Conservation (phyloP, 2,113 vertebrate species). For the Lophius piscatorius region DNA sequence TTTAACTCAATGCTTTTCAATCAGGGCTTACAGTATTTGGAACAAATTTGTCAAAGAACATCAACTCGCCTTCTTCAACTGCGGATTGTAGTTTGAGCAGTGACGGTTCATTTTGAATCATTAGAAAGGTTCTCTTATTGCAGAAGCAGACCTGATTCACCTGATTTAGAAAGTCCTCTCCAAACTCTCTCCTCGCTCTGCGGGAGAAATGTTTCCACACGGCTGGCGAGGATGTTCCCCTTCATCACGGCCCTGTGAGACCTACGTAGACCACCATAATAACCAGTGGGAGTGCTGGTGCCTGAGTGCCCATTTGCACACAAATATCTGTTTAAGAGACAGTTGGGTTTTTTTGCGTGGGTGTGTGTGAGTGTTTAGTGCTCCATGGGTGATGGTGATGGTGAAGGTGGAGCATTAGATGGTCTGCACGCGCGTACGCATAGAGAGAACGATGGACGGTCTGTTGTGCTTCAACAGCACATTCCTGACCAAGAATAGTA, state of each 20-base stretch:
- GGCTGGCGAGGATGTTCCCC: conserved; percentile 18
- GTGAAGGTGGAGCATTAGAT: conserved; percentile 45
- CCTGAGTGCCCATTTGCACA: conserved; percentile 20
- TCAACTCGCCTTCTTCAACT: no score
- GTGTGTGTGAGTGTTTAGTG: conserved; percentile 34
- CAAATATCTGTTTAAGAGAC: conserved; percentile 40
- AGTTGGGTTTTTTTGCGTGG: conserved; percentile 2
- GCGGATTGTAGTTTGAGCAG: no score
- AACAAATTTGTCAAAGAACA: no score
- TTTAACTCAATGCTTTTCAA: no score
- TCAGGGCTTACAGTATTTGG: no score
- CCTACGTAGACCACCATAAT: conserved; percentile 30
- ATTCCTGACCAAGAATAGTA: conserved; percentile 71
- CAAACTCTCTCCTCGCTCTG: no score
- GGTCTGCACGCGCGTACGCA: conserved; percentile 39
- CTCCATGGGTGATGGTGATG: conserved; percentile 51
- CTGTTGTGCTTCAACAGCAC: conserved; percentile 62
- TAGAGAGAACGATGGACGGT: conserved; percentile 18
- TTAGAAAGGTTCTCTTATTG: no score
- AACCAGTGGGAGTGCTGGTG: conserved; percentile 24
- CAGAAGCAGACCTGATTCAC: no score
- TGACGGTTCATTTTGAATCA: no score
- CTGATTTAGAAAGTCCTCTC: no score
- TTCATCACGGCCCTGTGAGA: conserved; percentile 33
- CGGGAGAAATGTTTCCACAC: no score